Base-by-base conservation (phyloP, 1,140 invertebrate species). In the Ostrea edulis region DNA sequence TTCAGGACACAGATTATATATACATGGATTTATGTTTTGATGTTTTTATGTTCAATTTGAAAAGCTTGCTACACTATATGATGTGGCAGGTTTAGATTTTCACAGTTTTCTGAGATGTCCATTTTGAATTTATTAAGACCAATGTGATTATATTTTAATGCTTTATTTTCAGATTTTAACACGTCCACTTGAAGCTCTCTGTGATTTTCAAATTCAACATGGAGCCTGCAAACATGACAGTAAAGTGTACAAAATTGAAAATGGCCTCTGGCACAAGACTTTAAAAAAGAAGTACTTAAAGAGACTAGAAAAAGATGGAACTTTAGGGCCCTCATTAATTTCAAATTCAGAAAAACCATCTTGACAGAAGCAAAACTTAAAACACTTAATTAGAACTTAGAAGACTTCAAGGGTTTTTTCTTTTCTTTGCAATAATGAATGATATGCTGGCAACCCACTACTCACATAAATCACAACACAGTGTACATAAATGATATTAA, bases 171-270 rank as follows among this genome's bases (percentile, higher is more conserved):
- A 93, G 92, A 95, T 96, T 81, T 96, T 99, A 87, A 95, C 98
- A 44, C 96, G 96, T 89, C 98, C 98, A 0, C 94, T 99, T 52
- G 96, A 97, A 92, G 96, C 97, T 58, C 95, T 99, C 22, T 99
- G 98, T 95, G 96, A 97, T 86, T 96, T 97, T 95, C 98, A 99
- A 94, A 94, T 99, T 84, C 96, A 97, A 89, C 97, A 98, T 96
- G 98, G 98, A 77, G 98, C 98, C 53, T 97, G 98, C 0, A 97
- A 97, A 81, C 98, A 99, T 95, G 97, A 98, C 93, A 98, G 98
- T 89, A 98, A 98, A 95, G 97, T 98, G 93, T 98, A 97, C 95
- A 95, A 97, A 88, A 96, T 98, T 55, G 97, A 97, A 95, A 97
- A 97, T 92, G 97, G 97, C 91, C 96, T 96, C 88, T 98, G 92